A percentile compares a stretch with the other conserved stretches of the same genome.
phyloP scores from a whole-genome alignment of 2,113 vertebrate genomes.

The Calypte anna region DNA sequence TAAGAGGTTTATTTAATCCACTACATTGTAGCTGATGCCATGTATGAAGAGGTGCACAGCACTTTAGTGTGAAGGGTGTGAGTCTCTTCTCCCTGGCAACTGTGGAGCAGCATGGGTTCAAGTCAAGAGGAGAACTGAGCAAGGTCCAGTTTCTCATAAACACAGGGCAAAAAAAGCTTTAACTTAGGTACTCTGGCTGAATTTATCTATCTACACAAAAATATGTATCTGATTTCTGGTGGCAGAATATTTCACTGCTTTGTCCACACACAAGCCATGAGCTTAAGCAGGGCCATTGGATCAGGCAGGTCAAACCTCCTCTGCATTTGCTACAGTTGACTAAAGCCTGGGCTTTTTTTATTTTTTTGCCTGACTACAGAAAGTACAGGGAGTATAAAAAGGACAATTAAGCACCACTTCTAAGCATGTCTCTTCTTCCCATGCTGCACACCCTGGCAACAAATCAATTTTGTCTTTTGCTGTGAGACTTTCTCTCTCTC shows the following conservation, averaged over 20 bases:
- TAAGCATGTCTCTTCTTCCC: constrained; percentile 35
- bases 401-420: constrained; percentile 17
- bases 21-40: neutral
- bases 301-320: neutral
- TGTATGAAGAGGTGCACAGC: neutral
- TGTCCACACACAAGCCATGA: neutral
- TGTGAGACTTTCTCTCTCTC: neutral
- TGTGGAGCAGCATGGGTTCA: neutral
- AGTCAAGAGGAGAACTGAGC: neutral
- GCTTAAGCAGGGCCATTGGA: neutral
- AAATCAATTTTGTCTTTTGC: constrained; percentile 48
- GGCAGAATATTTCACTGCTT: neutral
- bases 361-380: neutral
- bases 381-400: neutral
- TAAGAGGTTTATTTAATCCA: neutral
- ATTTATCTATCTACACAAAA: neutral
- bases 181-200: neutral
- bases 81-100: neutral
- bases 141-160: neutral
- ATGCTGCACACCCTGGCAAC: constrained; percentile 41
- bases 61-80: neutral
- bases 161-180: neutral
- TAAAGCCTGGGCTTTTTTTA: neutral
- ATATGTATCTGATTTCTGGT: neutral
- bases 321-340: neutral